Conservation (phyloP, 2,797 vertebrate genomes). For the Epinephelus malabaricus region DNA sequence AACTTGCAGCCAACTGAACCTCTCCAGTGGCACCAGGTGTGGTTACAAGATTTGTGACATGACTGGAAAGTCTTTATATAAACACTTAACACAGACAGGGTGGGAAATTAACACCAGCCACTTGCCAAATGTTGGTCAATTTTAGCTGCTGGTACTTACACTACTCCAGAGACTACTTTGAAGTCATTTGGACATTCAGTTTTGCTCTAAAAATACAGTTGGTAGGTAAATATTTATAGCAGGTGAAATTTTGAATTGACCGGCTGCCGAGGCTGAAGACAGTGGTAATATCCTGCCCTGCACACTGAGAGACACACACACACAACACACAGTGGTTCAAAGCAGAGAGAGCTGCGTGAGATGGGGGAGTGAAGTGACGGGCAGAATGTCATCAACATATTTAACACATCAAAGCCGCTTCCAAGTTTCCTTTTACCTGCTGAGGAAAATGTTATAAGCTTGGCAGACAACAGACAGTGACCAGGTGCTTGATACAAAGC, state of each 20-base stretch:
- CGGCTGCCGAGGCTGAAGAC: conserved; percentile 44
- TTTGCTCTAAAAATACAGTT: conserved; percentile 32
- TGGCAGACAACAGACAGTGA: conserved; percentile 48
- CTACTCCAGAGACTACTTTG: neutral
- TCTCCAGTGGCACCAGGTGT: conserved; percentile 43
- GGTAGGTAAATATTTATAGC: conserved; percentile 14
- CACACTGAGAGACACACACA: conserved; percentile 14
- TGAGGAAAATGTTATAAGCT: conserved; percentile 59
- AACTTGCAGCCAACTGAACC: conserved; percentile 5
- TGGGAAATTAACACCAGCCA: conserved; percentile 55
- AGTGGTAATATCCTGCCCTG: conserved; percentile 49
- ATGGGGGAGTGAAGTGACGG: conserved; percentile 48
- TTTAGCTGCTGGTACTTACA: neutral
- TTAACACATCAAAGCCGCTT: conserved; percentile 56
- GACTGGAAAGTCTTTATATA: conserved; percentile 40
- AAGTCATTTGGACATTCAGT: conserved; percentile 36
- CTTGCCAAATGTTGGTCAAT: conserved; percentile 44
- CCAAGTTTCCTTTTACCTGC: conserved; percentile 75
- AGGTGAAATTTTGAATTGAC: conserved; percentile 37
- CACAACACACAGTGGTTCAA: conserved; percentile 42
- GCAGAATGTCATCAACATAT: conserved; percentile 48
- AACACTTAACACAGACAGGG: conserved; percentile 42
- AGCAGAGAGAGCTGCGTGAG: conserved; percentile 58
- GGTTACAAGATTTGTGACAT: conserved; percentile 42
- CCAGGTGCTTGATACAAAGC: conserved; percentile 36